Evolutionary conservation across 2,888 invertebrate genomes (phyloP).

Genomic region (Aphidoletes aphidimyza): DNA sequence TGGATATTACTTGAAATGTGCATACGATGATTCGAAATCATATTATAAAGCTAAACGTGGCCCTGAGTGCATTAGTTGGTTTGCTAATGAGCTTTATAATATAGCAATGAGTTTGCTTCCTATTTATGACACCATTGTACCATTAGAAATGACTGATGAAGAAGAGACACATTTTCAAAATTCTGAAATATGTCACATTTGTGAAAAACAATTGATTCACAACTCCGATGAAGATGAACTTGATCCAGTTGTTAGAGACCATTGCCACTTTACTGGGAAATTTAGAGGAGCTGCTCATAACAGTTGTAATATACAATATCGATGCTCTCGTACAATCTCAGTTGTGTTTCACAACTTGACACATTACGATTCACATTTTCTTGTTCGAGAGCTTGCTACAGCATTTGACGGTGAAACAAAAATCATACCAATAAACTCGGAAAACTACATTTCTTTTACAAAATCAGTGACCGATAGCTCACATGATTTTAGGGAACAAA

Average conservation of each 20-base stretch:
- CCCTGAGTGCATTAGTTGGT: constrained; percentile 54
- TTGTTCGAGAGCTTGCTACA: neutral
- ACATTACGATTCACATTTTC: neutral
- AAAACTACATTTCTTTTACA: constrained; percentile 21
- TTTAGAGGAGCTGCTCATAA: constrained; percentile 55
- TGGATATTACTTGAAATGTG: constrained; percentile 59
- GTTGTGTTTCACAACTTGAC: constrained; percentile 21
- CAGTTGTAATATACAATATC: neutral
- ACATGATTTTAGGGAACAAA: neutral
- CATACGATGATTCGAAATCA: constrained; percentile 58
- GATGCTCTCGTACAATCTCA: neutral
- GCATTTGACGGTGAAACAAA: neutral
- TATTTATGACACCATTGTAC: neutral
- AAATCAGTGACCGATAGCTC: neutral
- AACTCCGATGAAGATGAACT: too few relatives aligned
- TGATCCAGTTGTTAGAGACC: constrained; percentile 56
- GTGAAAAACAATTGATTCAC: neutral
- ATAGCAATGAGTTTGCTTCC: constrained; percentile 24
- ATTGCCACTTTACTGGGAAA: constrained; percentile 57
- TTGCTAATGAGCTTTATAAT: constrained; percentile 15
- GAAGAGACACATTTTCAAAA: neutral
- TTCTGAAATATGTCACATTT: constrained; percentile 7
- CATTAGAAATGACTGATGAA: neutral
- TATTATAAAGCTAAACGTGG: constrained; percentile 55
- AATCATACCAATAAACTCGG: neutral